Base-by-base conservation (phyloP, 2,797 vertebrate genomes). In the Chelonia mydas region DNA sequence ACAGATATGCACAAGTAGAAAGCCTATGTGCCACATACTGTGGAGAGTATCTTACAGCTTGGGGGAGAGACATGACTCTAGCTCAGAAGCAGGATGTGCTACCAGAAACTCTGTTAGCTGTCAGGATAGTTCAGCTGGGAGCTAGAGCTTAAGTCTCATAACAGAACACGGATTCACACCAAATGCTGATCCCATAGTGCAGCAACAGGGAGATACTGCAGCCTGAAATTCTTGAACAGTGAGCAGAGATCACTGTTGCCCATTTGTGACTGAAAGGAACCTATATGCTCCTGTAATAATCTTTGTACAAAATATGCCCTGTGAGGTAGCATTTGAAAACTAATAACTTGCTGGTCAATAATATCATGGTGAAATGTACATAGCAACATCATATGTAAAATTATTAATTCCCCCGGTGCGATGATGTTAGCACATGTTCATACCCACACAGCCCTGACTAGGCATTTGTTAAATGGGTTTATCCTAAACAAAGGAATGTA, bases 121-220 rank as follows among this genome's bases (percentile, higher is more conserved):
- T 72, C 23, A 88, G 49, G 5, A 68, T 0, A 31, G 31, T 27
- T 55, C 3, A 0, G 7, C 5, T 65, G 45, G 0, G 12, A 92
- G 72, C 55, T 11, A 3, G 41, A 31, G 13, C 45, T 77, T 12
- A 28, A 17, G 13, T 77, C 45, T 77, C 41, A 31, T 49, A 17
- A 77, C 13, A 77, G 27, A 77, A 27, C 41, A 47, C 7, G 28
- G 74, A 77, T 47, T 31, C 74, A 31, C 27, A 77, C 8, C 27
- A 77, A 31, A 28, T 17, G 41, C 45, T 15, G 15, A 77, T 31
- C 27, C 45, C 45, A 7, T 31, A 77, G 27, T 47, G 12, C 74
- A 49, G 27, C 74, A 49, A 8, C 27, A 49, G 25, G 27, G 74
- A 77, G 45, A 77, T 47, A 31, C 27, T 77, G 45, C 27, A 77